A percentile compares a stretch with the other conserved stretches of the same genome.
Conservation (phyloP, 1,140 invertebrate genomes). For the Drosophila persimilis region DNA sequence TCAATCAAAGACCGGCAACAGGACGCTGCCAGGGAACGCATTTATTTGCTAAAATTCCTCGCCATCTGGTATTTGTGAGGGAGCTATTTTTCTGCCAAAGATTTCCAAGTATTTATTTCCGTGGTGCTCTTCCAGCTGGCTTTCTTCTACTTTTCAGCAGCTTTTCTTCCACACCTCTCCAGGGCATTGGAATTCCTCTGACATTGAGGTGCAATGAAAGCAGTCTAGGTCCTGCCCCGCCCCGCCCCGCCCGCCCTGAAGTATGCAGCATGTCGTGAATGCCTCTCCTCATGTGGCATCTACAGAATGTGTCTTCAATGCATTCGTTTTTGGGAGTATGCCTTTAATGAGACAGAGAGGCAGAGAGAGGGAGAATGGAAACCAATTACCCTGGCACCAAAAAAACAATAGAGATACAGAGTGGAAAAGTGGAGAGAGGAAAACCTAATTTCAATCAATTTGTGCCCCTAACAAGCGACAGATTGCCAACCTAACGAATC, state of each 20-base stretch:
- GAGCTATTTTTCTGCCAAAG: conserved; percentile 17
- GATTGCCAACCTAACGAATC: conserved; percentile 74
- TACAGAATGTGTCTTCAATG: conserved; percentile 5
- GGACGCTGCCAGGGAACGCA: no score
- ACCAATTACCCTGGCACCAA: conserved; percentile 56
- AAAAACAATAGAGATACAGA: conserved; percentile 4
- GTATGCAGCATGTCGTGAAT: conserved; percentile 30
- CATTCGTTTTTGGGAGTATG: conserved; percentile 21
- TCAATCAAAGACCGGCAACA: neutral
- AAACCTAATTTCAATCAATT: conserved; percentile 78
- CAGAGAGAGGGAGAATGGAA: conserved; percentile 9
- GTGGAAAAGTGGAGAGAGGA: neutral
- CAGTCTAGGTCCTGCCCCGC: conserved; percentile 5
- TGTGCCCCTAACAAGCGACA: conserved; percentile 68
- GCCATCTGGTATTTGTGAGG: conserved; percentile 6
- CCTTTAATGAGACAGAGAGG: conserved; percentile 18
- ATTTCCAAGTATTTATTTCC: neutral
- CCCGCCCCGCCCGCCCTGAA: neutral
- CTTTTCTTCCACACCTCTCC: no score
- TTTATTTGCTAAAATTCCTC: conserved; percentile 5
- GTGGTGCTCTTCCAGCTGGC: neutral
- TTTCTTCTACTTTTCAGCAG: conserved; percentile 9
- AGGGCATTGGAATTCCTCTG: conserved; percentile 27
- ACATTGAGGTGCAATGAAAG: conserved; percentile 55
- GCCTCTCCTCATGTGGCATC: conserved; percentile 21